phyloP scores from a whole-genome alignment of 2,888 invertebrate species.

The Byasa hedistus region DNA sequence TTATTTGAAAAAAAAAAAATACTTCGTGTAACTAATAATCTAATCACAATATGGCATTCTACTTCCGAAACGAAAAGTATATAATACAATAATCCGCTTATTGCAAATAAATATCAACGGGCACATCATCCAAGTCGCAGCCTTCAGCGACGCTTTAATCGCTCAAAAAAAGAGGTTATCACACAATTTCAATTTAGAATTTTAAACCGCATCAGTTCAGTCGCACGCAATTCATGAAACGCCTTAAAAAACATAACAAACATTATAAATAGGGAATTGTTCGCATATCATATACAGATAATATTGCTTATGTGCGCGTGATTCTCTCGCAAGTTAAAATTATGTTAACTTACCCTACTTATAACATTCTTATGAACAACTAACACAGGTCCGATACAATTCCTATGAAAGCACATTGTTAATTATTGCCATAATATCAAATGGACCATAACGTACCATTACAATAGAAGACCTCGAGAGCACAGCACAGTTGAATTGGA shows the following conservation, averaged over 20 bases:
- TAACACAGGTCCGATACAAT: slow-evolving; percentile 2
- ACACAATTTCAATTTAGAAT: slow-evolving; percentile 39
- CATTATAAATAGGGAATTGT: slow-evolving; percentile 17
- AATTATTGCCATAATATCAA: not conserved
- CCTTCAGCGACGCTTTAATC: slow-evolving; percentile 22
- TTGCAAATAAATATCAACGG: slow-evolving; percentile 50
- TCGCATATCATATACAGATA: not conserved
- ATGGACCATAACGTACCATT: not conserved
- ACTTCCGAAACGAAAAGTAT: slow-evolving; percentile 48
- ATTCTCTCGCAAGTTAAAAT: not conserved
- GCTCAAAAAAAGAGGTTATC: not conserved
- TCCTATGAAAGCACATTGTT: not conserved
- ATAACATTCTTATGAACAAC: slow-evolving; percentile 15
- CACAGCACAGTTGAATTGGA: too few species aligned
- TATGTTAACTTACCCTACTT: slow-evolving; percentile 1
- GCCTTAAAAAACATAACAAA: slow-evolving; percentile 13
- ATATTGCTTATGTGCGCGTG: slow-evolving; percentile 11
- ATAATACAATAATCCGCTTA: slow-evolving; percentile 46
- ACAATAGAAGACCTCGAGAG: too few species aligned
- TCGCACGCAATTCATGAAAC: slow-evolving; percentile 16
- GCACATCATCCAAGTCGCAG: slow-evolving; percentile 29
- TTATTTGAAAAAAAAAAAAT: slow-evolving; percentile 69
- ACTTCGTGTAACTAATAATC: slow-evolving; percentile 60
- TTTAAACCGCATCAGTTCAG: slow-evolving; percentile 19
- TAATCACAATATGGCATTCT: slow-evolving; percentile 67